Evolutionary conservation across 2,113 vertebrate genomes (phyloP).

Genomic region (Pelobates fuscus): DNA sequence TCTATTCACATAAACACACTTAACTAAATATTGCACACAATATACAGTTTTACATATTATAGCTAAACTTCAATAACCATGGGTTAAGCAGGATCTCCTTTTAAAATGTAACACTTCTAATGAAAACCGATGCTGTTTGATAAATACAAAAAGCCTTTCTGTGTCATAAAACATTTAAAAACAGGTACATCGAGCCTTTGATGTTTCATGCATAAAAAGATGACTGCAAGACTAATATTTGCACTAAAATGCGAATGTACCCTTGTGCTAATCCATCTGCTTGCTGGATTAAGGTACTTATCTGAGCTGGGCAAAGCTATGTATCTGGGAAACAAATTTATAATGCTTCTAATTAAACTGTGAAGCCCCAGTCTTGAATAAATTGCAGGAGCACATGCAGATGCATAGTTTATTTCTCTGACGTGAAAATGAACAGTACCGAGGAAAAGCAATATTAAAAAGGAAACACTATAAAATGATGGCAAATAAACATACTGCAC

Average conservation of each 20-base stretch:
- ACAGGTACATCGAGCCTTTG: slow-evolving; percentile 47
- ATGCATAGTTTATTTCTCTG: slow-evolving; percentile 17
- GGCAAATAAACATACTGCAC: slow-evolving; percentile 24
- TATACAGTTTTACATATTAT: too few species aligned
- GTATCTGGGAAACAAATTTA: slow-evolving; percentile 51
- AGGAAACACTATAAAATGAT: neutral
- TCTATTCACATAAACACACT: too few species aligned
- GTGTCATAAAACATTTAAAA: slow-evolving; percentile 41
- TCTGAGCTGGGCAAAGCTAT: slow-evolving; percentile 50
- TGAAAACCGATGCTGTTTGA: slow-evolving; percentile 42
- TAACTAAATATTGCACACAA: too few species aligned
- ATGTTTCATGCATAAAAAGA: slow-evolving; percentile 42
- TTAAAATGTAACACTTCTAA: too few species aligned
- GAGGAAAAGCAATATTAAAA: neutral
- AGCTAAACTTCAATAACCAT: too few species aligned
- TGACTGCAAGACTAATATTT: slow-evolving; percentile 53
- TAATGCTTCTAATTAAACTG: slow-evolving; percentile 49
- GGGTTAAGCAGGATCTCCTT: too few species aligned
- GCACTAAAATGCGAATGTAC: slow-evolving; percentile 19
- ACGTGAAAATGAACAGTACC: neutral
- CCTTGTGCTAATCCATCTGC: slow-evolving; percentile 42
- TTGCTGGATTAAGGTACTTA: slow-evolving; percentile 43
- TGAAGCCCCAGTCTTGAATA: slow-evolving; percentile 41
- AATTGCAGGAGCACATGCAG: slow-evolving; percentile 14
- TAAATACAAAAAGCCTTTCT: slow-evolving; percentile 24